A percentile compares a stretch with the other conserved stretches of the same genome.
Evolutionary conservation across 2,113 vertebrate species (phyloP).

Genomic region (Varanus salvator): DNA sequence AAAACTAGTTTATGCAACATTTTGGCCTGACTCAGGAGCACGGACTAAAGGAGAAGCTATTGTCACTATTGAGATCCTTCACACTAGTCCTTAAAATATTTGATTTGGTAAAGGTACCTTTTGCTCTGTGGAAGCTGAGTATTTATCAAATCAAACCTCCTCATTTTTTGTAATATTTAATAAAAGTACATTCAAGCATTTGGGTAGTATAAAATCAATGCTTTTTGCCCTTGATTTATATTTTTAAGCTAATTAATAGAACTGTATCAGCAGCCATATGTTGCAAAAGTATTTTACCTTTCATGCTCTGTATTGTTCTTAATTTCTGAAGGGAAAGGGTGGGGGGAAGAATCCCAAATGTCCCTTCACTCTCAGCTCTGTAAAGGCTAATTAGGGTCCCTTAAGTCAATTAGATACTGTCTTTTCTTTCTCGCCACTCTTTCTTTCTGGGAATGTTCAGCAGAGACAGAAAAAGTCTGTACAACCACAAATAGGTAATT

Average conservation of each 20-base stretch:
- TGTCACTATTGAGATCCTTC: neutral
- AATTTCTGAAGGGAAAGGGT: conserved; percentile 2
- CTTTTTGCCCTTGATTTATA: conserved; percentile 12
- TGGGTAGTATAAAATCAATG: neutral
- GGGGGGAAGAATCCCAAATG: neutral
- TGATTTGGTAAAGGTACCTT: neutral
- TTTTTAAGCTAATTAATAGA: neutral
- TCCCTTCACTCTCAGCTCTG: conserved; percentile 1
- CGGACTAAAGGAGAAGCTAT: no score
- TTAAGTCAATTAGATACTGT: neutral
- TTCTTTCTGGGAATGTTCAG: conserved; percentile 16
- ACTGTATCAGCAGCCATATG: neutral
- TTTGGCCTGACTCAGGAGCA: neutral
- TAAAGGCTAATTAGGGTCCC: neutral
- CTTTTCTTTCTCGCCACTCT: neutral
- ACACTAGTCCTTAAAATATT: fast-evolving
- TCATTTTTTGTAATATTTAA: neutral
- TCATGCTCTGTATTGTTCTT: neutral
- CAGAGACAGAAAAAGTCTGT: neutral
- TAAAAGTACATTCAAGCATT: neutral
- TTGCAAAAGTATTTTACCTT: conserved; percentile 28
- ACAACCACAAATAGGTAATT: neutral
- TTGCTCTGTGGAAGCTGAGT: fast-evolving
- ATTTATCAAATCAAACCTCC: fast-evolving
- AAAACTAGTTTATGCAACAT: fast-evolving